Percentiles rank a stretch among this genome's conserved stretches.
phyloP scores from a whole-genome alignment of 2,797 vertebrate genomes.

The Myotis daubentonii region DNA sequence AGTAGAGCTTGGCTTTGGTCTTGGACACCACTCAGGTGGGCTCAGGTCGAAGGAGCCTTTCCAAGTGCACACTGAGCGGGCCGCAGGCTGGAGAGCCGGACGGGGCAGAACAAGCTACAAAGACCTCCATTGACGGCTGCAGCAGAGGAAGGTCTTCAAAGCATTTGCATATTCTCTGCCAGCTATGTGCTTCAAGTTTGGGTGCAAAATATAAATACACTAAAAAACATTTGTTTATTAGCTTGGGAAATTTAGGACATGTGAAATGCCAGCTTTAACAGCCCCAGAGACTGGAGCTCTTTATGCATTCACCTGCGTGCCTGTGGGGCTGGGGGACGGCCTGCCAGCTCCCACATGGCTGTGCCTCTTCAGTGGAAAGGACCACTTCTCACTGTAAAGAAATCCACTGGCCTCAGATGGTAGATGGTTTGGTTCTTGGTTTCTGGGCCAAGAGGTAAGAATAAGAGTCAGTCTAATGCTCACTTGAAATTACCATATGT shows the following conservation, averaged over 20 bases:
- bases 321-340: background rate
- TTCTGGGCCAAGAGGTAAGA: background rate
- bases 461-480: background rate
- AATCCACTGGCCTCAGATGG: background rate
- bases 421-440: background rate
- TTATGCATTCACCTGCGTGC: slow-evolving; percentile 57
- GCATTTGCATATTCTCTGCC: slow-evolving; percentile 49
- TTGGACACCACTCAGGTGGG: background rate
- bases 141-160: slow-evolving; percentile 58
- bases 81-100: background rate
- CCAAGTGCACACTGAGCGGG: slow-evolving; percentile 40
- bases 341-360: background rate
- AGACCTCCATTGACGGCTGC: slow-evolving; percentile 64
- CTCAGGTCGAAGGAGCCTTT: background rate
- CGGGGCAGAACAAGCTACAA: slow-evolving; percentile 61
- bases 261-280: slow-evolving; percentile 62
- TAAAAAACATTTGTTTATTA: slow-evolving; percentile 79
- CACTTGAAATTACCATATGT: background rate
- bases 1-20: background rate
- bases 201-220: slow-evolving; percentile 74
- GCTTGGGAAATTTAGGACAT: slow-evolving; percentile 64
- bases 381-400: background rate
- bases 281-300: slow-evolving; percentile 59
- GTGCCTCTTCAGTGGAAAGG: background rate
- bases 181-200: slow-evolving; percentile 61